Conservation (phyloP, 2,797 vertebrate genomes). For the Dendrocincla tyrannina region DNA sequence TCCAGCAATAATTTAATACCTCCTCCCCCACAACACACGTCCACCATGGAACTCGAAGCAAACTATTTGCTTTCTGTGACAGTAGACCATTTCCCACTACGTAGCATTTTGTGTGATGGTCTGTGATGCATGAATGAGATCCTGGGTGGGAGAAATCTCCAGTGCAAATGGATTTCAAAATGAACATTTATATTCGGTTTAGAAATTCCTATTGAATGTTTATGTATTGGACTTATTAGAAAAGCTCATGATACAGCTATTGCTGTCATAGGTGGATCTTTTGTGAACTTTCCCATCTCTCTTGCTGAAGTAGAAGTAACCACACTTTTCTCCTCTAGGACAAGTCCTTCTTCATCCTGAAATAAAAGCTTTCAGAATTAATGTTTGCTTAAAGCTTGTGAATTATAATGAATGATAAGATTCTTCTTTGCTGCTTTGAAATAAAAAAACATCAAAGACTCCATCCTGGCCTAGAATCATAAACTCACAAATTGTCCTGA, state of each 20-base stretch:
- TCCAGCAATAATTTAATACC: slow-evolving; percentile 23
- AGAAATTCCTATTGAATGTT: not conserved
- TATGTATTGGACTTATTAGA: not conserved
- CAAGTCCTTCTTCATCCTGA: not conserved
- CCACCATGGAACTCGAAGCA: not conserved
- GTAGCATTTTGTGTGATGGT: not conserved
- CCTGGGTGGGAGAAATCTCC: not conserved
- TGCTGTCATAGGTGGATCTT: not conserved
- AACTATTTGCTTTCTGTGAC: not conserved
- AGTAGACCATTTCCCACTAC: not conserved
- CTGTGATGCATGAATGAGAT: not conserved
- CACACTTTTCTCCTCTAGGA: not conserved
- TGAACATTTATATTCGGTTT: not conserved
- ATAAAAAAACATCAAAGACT: not conserved
- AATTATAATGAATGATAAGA: not conserved
- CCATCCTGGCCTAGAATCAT: not conserved
- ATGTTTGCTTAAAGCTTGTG: not conserved
- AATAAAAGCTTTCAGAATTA: not conserved
- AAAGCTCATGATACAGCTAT: not conserved
- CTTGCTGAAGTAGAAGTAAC: not conserved
- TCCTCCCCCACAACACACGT: not conserved
- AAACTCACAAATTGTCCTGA: fast-evolving
- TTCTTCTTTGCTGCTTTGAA: not conserved
- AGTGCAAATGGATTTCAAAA: not conserved
- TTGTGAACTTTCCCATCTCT: not conserved